phyloP scores from a whole-genome alignment of 1,140 invertebrate genomes.

The Anoplolepis gracilipes region DNA sequence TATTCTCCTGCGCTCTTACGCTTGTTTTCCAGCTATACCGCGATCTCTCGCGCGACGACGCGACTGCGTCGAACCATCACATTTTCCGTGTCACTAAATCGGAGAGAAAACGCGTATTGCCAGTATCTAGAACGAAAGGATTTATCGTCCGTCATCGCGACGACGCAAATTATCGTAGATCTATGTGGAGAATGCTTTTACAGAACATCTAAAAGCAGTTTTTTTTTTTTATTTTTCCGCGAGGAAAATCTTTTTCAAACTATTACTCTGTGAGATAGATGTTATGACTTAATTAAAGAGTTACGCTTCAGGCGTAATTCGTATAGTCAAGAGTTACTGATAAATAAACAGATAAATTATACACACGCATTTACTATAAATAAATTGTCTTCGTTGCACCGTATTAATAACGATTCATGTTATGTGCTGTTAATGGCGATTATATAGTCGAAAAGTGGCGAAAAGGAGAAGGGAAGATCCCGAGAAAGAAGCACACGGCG shows the following conservation, averaged over 20 bases:
- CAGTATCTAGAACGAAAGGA: conserved; percentile 38
- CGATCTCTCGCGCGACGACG: conserved; percentile 50
- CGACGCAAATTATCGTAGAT: conserved; percentile 55
- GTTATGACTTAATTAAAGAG: not conserved
- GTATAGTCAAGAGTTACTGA: not conserved
- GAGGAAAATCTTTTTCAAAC: conserved; percentile 12
- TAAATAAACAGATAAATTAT: not conserved
- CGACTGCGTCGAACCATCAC: conserved; percentile 70
- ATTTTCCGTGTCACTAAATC: conserved; percentile 75
- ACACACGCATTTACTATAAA: not conserved
- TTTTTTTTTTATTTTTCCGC: not conserved
- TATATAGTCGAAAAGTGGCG: not conserved
- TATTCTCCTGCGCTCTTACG: conserved; percentile 81
- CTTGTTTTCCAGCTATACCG: conserved; percentile 78
- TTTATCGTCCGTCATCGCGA: conserved; percentile 44
- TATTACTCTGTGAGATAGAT: not conserved
- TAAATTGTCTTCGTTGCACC: not conserved
- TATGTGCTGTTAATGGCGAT: not conserved
- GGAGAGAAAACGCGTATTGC: conserved; percentile 40
- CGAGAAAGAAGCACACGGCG: not conserved
- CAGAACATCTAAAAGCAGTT: not conserved
- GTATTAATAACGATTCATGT: not conserved
- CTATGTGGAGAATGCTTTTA: not conserved
- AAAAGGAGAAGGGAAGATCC: not conserved
- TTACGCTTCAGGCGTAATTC: conserved; percentile 1